Evolutionary conservation across 2,113 vertebrate species (phyloP), one percentile per base, ranked within the genome.

Genomic region (Terrapene triunguis): DNA sequence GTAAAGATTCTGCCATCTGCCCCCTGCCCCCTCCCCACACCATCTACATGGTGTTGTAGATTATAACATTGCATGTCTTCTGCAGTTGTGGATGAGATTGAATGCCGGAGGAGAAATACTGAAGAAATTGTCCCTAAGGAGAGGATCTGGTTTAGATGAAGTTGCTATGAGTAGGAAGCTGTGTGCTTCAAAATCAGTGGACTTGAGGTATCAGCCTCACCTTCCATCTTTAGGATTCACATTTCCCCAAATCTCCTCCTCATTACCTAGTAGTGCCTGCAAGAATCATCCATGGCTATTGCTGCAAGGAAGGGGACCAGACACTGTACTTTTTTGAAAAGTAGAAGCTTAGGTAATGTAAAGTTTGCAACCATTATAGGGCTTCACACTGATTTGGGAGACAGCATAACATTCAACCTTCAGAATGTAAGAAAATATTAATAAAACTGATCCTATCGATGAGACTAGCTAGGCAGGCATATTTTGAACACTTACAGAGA

Each of bases 151-250:
- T 11, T 47, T 29, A 51, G 44, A n/a, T 4, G 5, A 80, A 42
- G 74, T 65, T 84, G 29, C 44, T 83, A 76, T 69, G 62, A 21
- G 4, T n/a, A 69, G 62, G 35, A n/a, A 69, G 13, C 62, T 19
- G 8, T n/a, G 17, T 8, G 47, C 76, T 90, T 62, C 42, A 76
- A 42, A 42, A 6, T 8, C 7, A 1, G 22, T 57, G 6, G 38
- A 83, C 85, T 69, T 54, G 81, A 83, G n/a, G 4, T 54, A 50
- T 3, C 21, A 42, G 21, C 5, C 1, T 11, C n/a, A 72, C 3
- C 12, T 13, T 42, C 2, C 80, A 35, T 57, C 72, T 22, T 42
- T 44, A 0, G 1, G n/a, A 12, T 74, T 38, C 32, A 1, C 44
- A 22, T 27, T 44, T 62, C 22, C 32, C 6, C n/a, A 19, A 5